Conservation (phyloP, 30 jellyfish, hydroid and myxozoan species). For the Hydractinia echinata region DNA sequence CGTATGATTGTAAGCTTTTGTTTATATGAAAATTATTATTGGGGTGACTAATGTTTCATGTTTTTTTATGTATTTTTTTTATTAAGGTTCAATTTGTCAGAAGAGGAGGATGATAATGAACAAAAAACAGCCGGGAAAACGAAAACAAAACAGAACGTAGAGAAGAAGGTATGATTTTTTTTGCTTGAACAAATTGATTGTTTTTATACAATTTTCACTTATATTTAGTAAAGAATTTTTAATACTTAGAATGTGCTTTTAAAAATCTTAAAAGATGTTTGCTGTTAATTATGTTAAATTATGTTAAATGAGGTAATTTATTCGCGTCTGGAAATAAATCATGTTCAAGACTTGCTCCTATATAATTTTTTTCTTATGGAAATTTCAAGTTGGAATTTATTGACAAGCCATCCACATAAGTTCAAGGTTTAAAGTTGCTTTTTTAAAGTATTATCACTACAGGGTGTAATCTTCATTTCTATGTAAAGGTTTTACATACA, state of each 20-base stretch:
- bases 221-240: not conserved
- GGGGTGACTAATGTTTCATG: not conserved
- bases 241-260: not conserved
- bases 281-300: not conserved
- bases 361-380: no score
- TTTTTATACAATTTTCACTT: not conserved
- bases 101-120: conserved; percentile 49
- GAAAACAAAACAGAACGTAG: not conserved
- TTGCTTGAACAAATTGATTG: not conserved
- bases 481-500: no score
- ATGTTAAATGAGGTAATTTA: no score
- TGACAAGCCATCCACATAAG: no score
- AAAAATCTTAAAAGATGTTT: not conserved
- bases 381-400: no score
- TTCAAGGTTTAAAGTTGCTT: no score
- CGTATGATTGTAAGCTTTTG: no score
- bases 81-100: conserved; percentile 56
- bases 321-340: no score
- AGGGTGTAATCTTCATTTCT: no score
- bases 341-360: no score
- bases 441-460: no score
- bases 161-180: not conserved
- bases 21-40: no score
- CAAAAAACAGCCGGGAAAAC: not conserved
- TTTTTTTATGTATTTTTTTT: not conserved